Evolutionary conservation across 2,888 invertebrate genomes (phyloP).

Genomic region (Drosophila ustulata): DNA sequence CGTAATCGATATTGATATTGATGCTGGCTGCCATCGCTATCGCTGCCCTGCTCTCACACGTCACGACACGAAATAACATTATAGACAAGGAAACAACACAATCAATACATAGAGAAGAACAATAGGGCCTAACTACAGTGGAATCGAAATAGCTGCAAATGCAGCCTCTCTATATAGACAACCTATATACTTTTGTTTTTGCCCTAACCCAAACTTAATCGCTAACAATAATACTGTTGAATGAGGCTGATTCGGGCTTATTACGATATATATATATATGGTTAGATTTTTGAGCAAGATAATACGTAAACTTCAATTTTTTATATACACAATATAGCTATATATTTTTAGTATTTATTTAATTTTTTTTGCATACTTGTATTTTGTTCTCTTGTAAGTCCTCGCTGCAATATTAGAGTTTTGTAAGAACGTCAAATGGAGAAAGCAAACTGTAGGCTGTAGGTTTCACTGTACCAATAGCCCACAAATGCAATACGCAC

Average conservation of each 20-base stretch:
- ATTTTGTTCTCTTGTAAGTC: slow-evolving; percentile 20
- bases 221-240: not conserved
- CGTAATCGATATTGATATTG: slow-evolving; percentile 24
- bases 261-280: not conserved
- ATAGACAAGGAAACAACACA: not conserved
- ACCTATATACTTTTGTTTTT: not conserved
- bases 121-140: slow-evolving; percentile 34
- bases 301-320: slow-evolving; percentile 12
- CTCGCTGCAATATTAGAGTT: slow-evolving; percentile 30
- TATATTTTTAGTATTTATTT: slow-evolving; percentile 6
- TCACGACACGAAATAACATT: not conserved
- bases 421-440: slow-evolving; percentile 14
- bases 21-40: slow-evolving; percentile 42
- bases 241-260: slow-evolving; percentile 5
- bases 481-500: slow-evolving; percentile 1
- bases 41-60: slow-evolving; percentile 28
- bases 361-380: slow-evolving; percentile 3
- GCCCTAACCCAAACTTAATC: not conserved
- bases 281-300: slow-evolving; percentile 5
- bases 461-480: slow-evolving; percentile 41
- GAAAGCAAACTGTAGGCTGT: not conserved
- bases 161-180: not conserved
- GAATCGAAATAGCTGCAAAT: slow-evolving; percentile 26
- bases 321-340: not conserved
- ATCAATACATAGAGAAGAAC: slow-evolving; percentile 2